A percentile compares a stretch with the other conserved stretches of the same genome.
These are phyloP conservation scores for Gryon sp. DNA, from an alignment of 1,140 invertebrate species.

Conservation along the genomic window DNA sequence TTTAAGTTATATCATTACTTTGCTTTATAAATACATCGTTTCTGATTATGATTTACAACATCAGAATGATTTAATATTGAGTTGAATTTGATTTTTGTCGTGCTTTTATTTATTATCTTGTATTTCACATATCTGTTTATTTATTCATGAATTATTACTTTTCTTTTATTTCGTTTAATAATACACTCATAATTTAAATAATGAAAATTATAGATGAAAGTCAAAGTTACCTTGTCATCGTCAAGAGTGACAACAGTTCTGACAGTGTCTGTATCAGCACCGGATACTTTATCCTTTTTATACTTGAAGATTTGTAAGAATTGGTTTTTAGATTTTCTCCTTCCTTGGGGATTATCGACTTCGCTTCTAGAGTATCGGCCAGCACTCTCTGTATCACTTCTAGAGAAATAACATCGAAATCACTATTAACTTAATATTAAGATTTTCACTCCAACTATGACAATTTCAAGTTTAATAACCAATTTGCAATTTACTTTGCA, in stretches of 20 bases:
- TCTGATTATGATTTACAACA: too few species aligned
- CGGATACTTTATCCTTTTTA: slow-evolving; percentile 78
- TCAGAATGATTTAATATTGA: too few species aligned
- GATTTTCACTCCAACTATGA: too few species aligned
- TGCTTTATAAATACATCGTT: too few species aligned
- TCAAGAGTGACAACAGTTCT: slow-evolving; percentile 76
- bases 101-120: too few species aligned
- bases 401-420: slow-evolving; percentile 36
- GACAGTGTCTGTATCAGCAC: slow-evolving; percentile 76
- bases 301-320: slow-evolving; percentile 73
- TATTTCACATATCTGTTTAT: too few species aligned
- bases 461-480: too few species aligned
- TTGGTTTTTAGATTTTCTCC: slow-evolving; percentile 71
- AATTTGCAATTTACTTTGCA: too few species aligned
- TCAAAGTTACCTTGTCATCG: slow-evolving; percentile 73
- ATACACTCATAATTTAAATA: neutral
- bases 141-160: too few species aligned
- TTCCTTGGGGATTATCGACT: slow-evolving; percentile 70
- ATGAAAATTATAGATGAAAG: neutral
- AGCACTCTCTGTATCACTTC: slow-evolving; percentile 79
- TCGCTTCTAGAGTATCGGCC: slow-evolving; percentile 77
- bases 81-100: too few species aligned
- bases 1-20: too few species aligned
- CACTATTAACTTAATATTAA: too few species aligned
- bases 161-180: neutral